phyloP scores from a whole-genome alignment of 2,113 vertebrate genomes.

The Salvelinus namaycush region DNA sequence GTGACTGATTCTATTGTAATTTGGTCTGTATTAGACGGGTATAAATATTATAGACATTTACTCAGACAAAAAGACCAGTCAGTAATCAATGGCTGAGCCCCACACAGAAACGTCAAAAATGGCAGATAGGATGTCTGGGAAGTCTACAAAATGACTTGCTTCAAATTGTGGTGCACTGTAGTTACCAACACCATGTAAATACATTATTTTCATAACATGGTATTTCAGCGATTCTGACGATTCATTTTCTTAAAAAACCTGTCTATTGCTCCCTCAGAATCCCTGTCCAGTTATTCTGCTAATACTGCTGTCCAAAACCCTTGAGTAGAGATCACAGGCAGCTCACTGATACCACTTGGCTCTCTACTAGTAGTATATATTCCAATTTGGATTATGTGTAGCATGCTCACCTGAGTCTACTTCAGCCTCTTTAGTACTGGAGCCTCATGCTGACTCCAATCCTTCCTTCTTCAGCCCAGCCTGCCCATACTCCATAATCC shows the following conservation, averaged over 20 bases:
- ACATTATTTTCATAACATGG: no score
- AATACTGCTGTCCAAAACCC: slow-evolving; percentile 23
- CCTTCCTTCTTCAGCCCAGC: neutral
- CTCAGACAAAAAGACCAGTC: neutral
- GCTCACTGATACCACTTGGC: slow-evolving; percentile 35
- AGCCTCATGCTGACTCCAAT: slow-evolving; percentile 19
- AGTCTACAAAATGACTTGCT: slow-evolving; percentile 56
- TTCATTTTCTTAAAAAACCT: neutral
- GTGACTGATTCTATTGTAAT: slow-evolving; percentile 2
- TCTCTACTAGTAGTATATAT: slow-evolving; percentile 34
- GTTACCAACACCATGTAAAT: no score
- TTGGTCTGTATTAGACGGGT: neutral
- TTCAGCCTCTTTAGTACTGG: slow-evolving; percentile 31
- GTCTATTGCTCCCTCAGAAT: slow-evolving; percentile 14
- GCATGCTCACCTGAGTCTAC: slow-evolving; percentile 47
- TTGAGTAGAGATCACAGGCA: slow-evolving; percentile 23
- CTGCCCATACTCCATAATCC: slow-evolving; percentile 31
- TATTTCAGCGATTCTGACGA: neutral
- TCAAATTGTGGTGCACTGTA: slow-evolving; percentile 16
- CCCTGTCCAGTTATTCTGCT: slow-evolving; percentile 4
- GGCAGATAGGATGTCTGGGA: slow-evolving; percentile 43
- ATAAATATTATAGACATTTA: neutral
- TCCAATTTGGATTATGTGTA: slow-evolving; percentile 57
- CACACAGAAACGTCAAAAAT: slow-evolving; percentile 26
- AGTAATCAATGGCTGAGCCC: neutral